Conservation (phyloP, 2,888 invertebrate species). For the Caenorhabditis sp. region DNA sequence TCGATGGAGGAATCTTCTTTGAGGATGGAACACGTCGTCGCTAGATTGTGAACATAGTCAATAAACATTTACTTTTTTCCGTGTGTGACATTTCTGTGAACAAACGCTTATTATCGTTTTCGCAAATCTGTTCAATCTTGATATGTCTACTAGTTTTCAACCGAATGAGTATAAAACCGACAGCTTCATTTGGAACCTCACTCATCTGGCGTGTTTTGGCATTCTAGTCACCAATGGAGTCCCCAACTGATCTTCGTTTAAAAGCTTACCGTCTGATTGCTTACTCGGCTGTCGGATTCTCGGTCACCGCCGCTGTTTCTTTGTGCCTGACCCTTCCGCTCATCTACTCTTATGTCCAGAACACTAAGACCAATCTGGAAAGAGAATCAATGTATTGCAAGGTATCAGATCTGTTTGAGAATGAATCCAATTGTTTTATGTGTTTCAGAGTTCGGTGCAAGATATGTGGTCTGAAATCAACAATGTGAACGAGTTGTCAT, state of each 20-base stretch:
- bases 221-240: constrained; percentile 49
- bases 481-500: constrained; percentile 9
- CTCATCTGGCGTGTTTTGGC: constrained; percentile 43
- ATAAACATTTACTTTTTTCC: too few species aligned
- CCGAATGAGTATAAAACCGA: constrained; percentile 5
- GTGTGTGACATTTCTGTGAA: too few species aligned
- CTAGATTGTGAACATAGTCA: not conserved
- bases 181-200: not conserved
- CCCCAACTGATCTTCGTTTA: constrained; percentile 48
- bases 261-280: constrained; percentile 55
- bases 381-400: constrained; percentile 57
- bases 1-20: constrained; percentile 48
- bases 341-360: constrained; percentile 46
- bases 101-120: too few species aligned
- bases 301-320: constrained; percentile 44
- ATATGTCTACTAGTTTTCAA: constrained; percentile 13
- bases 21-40: constrained; percentile 34
- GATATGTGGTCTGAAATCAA: constrained; percentile 58
- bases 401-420: constrained; percentile 4
- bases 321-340: constrained; percentile 50
- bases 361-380: constrained; percentile 46
- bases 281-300: constrained; percentile 54
- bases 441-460: constrained; percentile 44
- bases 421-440: not conserved
- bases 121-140: constrained; percentile 15